Base-by-base conservation (phyloP, 2,113 vertebrate genomes). In the Seriola rivoliana region DNA sequence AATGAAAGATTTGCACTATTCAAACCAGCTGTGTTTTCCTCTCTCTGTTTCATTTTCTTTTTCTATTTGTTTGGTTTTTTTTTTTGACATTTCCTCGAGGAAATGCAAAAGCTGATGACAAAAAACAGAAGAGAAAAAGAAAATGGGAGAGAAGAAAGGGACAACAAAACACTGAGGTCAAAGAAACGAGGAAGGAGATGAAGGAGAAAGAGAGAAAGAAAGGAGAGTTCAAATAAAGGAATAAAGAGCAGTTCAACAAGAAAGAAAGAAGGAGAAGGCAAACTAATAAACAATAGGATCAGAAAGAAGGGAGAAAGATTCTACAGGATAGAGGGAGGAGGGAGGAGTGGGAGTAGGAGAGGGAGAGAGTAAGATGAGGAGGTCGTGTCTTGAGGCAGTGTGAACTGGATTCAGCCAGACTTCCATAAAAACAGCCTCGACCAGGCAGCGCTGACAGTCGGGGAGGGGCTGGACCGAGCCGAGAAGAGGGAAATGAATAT, bases 381-480 rank as follows among this genome's bases (percentile, higher is more conserved):
- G 75, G 40, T 64, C 6, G 40, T 52, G 68, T 72, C 62, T 85
- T 32, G 44, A 91, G 65, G 91, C 91, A 79, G 90, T 5, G 46
- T 50, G 77, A 94, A 94, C 93, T 93, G 94, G 95, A 95, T 93
- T 90, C 38, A 94, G 79, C 92, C 90, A 92, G 95, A 91, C 88
- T 85, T 71, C 29, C 63, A 83, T 86, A 60, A 91, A 91, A 92
- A 93, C 87, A 91, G 85, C 81, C 78, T 75, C 42, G 58, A 67
- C 66, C 50, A 67, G 52, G 9, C 52, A 29, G 71, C 4, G 58
- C 69, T 55, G 71, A 76, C 63, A 68, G 77, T 59, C 13, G 0
- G 52, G 54, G 81, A 79, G 85, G 85, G 79, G 71, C 73, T 29
- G 19, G 8, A 42, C 34, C 10, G 16, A 46, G 34, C 50, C 12